Evolutionary conservation across 2,797 vertebrate species (phyloP).

Genomic region (Enteromius treurensis): DNA sequence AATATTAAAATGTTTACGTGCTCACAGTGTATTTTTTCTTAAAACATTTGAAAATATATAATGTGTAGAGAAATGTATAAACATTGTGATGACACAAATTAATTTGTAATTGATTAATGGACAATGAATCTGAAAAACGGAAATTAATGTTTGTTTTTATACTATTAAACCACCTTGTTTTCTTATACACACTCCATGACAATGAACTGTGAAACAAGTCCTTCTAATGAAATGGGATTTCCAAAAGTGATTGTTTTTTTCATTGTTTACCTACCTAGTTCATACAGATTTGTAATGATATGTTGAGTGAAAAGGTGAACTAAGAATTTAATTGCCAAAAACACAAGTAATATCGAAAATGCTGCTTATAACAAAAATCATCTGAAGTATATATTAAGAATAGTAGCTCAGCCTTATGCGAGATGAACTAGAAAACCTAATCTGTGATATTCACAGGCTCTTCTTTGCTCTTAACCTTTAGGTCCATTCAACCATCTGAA

Average conservation of each 20-base stretch:
- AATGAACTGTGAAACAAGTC: not conserved
- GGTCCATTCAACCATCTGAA: slow-evolving; percentile 97
- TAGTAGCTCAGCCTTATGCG: no score
- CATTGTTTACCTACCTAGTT: not conserved
- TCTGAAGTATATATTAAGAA: not conserved
- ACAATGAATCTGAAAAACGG: not conserved
- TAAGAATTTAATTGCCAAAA: not conserved
- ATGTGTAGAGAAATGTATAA: not conserved
- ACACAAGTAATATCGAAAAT: not conserved
- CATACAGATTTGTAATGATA: not conserved
- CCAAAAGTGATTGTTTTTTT: not conserved
- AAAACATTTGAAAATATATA: not conserved
- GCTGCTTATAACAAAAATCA: not conserved
- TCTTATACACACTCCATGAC: not conserved
- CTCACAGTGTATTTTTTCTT: not conserved
- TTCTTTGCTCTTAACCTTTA: slow-evolving; percentile 62
- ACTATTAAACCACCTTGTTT: not conserved
- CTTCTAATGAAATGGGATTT: not conserved
- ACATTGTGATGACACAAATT: not conserved
- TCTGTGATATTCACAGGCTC: not conserved
- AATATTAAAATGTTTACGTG: not conserved
- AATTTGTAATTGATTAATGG: not conserved
- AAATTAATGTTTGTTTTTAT: not conserved
- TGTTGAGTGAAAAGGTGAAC: not conserved
- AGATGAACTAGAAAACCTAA: not conserved